Base-by-base conservation (phyloP, 1,140 invertebrate genomes). In the Pseudomyrmex cubaensis region DNA sequence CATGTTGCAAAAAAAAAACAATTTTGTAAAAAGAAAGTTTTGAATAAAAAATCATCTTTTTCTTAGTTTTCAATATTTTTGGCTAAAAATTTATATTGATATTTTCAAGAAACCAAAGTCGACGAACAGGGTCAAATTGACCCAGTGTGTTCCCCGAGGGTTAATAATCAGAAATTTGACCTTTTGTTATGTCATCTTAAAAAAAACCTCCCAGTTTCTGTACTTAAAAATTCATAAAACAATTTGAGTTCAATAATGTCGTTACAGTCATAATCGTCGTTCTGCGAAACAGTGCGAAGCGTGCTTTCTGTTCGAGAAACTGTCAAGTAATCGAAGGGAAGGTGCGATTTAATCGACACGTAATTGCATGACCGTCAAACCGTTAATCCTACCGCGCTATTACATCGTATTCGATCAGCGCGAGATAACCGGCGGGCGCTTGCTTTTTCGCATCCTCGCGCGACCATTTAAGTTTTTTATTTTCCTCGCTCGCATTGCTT, bases 381-480 rank as follows among this genome's bases (percentile, higher is more conserved):
- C 15, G 17, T 69, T 78, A 78, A 78, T 69, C 2, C 50, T 22
- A 25, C 63, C n/a, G 25, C 46, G 44, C 44, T 75, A 57, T 66
- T 83, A 59, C 20, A 83, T 76, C 10, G n/a, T 59, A 74, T 82
- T 82, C 46, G 4, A 82, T 35, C 17, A 69, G 17, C 63, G 10
- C 20, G 25, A 46, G 35, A 67, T 56, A 57, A 78, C 25, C 48
- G 15, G 44, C 35, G 35, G 35, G 64, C 9, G 50, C n/a, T 15
- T 77, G 54, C 67, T 15, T 69, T 66, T 69, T 35, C 50, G 62
- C 15, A 13, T 20, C 10, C 12, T 35, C 20, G 8, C 20, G 8
- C 46, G 13, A 15, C 5, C 35, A 13, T 25, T 52, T 62, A 15
- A 75, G 12, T n/a, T 17, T 25, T 50, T 4, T 8, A 46, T 77